phyloP scores from a whole-genome alignment of 2,797 vertebrate genomes.

The Intellagama lesueurii region DNA sequence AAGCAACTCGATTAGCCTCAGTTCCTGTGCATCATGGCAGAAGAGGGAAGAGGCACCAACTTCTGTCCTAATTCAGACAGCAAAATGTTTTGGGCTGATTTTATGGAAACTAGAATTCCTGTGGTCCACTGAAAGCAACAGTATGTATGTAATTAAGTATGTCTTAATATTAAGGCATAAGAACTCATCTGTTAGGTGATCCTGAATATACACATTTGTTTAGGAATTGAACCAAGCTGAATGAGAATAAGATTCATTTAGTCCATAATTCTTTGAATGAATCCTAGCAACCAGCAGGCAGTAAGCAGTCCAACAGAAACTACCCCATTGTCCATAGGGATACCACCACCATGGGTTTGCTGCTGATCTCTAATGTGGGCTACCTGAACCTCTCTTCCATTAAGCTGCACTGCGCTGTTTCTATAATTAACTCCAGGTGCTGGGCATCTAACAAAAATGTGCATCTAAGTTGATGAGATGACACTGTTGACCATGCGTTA shows the following conservation, averaged over 20 bases:
- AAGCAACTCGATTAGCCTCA: too few species aligned
- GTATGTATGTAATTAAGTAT: background rate
- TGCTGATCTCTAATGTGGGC: background rate
- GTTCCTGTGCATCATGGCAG: too few species aligned
- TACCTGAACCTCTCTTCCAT: background rate
- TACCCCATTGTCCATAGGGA: background rate
- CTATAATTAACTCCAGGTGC: background rate
- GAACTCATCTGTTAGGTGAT: slow-evolving; percentile 2
- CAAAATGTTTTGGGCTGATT: background rate
- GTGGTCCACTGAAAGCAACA: background rate
- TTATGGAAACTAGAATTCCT: background rate
- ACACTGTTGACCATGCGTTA: background rate
- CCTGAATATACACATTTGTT: background rate
- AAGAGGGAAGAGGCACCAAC: too few species aligned
- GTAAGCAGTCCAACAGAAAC: background rate
- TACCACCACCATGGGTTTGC: too few species aligned
- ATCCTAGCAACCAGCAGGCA: background rate
- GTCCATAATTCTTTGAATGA: background rate
- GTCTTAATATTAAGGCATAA: background rate
- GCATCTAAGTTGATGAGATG: too few species aligned
- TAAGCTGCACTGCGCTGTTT: background rate
- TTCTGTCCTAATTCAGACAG: background rate
- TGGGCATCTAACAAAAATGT: background rate
- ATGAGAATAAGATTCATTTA: background rate
- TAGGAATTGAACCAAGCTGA: background rate